A percentile compares a stretch with the other conserved stretches of the same genome.
These are phyloP conservation scores for Sebastiscus albofasciatus DNA, from an alignment of 2,797 vertebrate species.

Conservation along the genomic window DNA sequence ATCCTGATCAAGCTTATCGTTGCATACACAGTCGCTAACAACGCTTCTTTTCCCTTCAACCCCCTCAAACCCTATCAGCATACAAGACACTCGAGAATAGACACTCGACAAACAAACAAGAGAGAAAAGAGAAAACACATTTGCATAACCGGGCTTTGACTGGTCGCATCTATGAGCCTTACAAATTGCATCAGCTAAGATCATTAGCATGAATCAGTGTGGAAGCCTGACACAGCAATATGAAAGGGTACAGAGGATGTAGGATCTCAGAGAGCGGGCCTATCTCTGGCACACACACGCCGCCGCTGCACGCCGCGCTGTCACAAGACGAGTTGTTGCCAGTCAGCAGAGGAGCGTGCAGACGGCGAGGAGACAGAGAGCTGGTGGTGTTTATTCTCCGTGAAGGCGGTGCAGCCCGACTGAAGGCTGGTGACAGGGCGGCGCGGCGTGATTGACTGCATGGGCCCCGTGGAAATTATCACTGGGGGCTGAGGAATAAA, in stretches of 20 bases:
- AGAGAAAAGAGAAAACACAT: slow-evolving; percentile 9
- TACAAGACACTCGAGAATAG: slow-evolving; percentile 29
- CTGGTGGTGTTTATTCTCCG: slow-evolving; percentile 43
- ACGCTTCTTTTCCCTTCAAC: background rate
- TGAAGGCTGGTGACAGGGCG: slow-evolving; percentile 32
- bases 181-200: slow-evolving; percentile 45
- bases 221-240: slow-evolving; percentile 50
- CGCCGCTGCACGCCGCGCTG: background rate
- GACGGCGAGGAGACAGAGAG: slow-evolving; percentile 26
- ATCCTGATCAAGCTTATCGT: slow-evolving; percentile 17
- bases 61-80: slow-evolving; percentile 1
- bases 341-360: slow-evolving; percentile 27
- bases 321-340: slow-evolving; percentile 42
- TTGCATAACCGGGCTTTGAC: slow-evolving; percentile 36
- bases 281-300: slow-evolving; percentile 53
- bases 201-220: slow-evolving; percentile 49
- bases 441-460: slow-evolving; percentile 43
- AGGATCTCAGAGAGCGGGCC: slow-evolving; percentile 30
- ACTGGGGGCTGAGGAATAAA: slow-evolving; percentile 29
- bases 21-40: background rate
- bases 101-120: slow-evolving; percentile 21
- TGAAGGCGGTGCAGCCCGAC: slow-evolving; percentile 11
- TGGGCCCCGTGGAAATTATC: slow-evolving; percentile 46
- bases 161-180: slow-evolving; percentile 6
- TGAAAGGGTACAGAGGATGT: slow-evolving; percentile 21